Base-by-base conservation (phyloP, 2,113 vertebrate genomes). In the Heloderma charlesbogerti region DNA sequence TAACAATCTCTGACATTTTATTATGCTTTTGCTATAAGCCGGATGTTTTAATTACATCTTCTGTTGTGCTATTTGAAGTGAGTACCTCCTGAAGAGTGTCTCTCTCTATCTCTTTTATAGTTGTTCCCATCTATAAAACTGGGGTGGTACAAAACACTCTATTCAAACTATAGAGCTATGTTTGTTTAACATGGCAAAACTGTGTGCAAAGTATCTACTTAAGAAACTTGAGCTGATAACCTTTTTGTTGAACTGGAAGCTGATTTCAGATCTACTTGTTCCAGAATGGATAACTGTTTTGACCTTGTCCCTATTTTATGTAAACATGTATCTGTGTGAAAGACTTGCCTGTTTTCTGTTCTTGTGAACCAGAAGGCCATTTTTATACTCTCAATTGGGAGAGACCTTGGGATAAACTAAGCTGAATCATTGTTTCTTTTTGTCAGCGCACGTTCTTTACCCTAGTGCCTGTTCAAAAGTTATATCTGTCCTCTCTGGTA, bases 151-250 rank as follows among this genome's bases (percentile, higher is more conserved):
- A 67, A 13, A 25, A n/a, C 20, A 15, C 43, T 67, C 5, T 48
- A 20, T 43, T 88, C 74, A 67, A 66, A 66, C 57, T 86, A 10
- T 20, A 34, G 66, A 48, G 31, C 67, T 69, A 29, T 54, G n/a
- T 82, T 43, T 84, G 54, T 66, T 84, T 67, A 85, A 69, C 34
- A 16, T 69, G 83, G 29, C 40, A 45, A 77, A 77, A 40, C 74
- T 77, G 40, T 84, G 37, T 69, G 63, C 40, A 43, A 67, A 67
- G 25, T n/a, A 86, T n/a, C 69, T 86, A 75, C 69, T 88, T 88
- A 93, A 51, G 0, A 86, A 29, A 84, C 27, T 20, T 22, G 16
- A 72, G 71, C 37, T 10, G n/a, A 29, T 57, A 40, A 13, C 16
- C 6, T 27, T 87, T 86, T 57, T 87, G 40, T 31, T 51, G 45